Conservation (phyloP, 1,140 invertebrate species). For the Leptinotarsa defecta region DNA sequence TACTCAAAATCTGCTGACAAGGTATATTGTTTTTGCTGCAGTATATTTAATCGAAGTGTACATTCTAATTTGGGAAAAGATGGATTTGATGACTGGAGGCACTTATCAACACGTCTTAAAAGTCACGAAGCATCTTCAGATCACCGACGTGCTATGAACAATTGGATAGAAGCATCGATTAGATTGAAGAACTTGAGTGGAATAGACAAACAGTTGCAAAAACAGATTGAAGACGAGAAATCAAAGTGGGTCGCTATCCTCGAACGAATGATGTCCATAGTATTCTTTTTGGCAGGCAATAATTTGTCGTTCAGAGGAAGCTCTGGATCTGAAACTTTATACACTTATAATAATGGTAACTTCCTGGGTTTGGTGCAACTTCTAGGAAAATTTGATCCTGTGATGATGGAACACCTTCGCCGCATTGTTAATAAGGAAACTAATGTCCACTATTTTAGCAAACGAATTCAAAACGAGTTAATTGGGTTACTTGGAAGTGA, state of each 20-base stretch:
- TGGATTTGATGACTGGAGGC: conserved; percentile 4
- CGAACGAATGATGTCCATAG: background rate
- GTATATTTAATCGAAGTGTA: background rate
- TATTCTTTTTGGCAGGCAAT: conserved; percentile 2
- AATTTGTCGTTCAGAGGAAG: background rate
- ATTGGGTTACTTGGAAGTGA: background rate
- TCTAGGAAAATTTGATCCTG: background rate
- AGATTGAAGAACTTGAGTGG: background rate
- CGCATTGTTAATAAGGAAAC: conserved; percentile 1
- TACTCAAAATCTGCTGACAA: background rate
- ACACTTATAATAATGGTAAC: background rate
- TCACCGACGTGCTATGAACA: conserved; percentile 4
- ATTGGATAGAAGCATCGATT: conserved; percentile 3
- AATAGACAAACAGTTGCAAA: background rate
- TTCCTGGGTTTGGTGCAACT: background rate
- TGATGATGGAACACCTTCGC: background rate
- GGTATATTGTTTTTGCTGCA: conserved; percentile 5
- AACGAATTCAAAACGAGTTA: background rate
- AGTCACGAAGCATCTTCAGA: conserved; percentile 5
- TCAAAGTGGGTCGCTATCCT: background rate
- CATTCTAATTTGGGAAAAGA: conserved; percentile 5
- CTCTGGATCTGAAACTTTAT: background rate
- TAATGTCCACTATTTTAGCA: conserved; percentile 8
- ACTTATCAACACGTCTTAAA: conserved; percentile 5
- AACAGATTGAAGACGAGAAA: conserved; percentile 5